Conservation (phyloP, 2,113 vertebrate species). For the Macheiramphus alcinus region DNA sequence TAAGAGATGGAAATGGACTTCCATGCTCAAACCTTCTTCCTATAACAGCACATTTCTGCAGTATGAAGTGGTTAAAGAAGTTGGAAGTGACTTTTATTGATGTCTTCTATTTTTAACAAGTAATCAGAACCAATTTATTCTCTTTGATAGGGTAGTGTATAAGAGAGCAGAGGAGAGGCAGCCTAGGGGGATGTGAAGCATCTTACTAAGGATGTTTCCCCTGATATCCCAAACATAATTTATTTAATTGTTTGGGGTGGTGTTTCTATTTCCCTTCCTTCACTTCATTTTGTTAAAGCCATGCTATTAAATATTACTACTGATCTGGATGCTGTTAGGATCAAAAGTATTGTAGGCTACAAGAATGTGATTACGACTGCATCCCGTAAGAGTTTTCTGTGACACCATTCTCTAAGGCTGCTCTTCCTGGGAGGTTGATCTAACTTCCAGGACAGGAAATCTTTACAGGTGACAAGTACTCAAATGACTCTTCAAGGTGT, state of each 20-base stretch:
- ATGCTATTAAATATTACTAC: not conserved
- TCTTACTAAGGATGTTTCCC: not conserved
- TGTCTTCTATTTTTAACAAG: conserved; percentile 32
- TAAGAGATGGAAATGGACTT: not conserved
- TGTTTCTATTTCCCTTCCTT: not conserved
- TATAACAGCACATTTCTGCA: not conserved
- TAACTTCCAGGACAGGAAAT: not conserved
- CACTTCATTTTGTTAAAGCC: not conserved
- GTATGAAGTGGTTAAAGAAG: not conserved
- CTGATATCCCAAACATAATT: not conserved
- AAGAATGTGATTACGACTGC: not conserved
- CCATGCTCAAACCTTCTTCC: not conserved
- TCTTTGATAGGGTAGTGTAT: not conserved
- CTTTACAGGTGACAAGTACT: not conserved
- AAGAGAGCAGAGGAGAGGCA: not conserved
- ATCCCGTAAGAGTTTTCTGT: not conserved
- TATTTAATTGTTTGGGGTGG: not conserved
- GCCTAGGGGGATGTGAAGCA: not conserved
- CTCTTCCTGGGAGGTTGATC: not conserved
- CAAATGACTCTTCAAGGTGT: not conserved
- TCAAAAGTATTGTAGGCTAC: not conserved
- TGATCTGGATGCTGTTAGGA: not conserved
- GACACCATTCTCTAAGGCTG: not conserved
- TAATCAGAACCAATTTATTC: conserved; percentile 32
- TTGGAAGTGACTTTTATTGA: conserved; percentile 13